These are phyloP conservation scores for Gymnogyps californianus DNA, from an alignment of 2,113 vertebrate genomes.

Conservation along the genomic window DNA sequence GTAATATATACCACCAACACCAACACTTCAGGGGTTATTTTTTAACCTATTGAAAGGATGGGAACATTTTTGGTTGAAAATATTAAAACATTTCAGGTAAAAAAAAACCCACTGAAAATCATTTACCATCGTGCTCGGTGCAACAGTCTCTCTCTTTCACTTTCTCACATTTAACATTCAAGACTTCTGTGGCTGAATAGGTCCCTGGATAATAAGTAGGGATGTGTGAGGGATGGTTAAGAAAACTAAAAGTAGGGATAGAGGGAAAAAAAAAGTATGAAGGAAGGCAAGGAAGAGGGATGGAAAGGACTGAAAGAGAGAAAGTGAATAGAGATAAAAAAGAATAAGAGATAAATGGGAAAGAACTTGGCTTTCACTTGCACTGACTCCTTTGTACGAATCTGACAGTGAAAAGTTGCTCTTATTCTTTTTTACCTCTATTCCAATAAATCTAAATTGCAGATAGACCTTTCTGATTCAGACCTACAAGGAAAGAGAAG, in stretches of 20 bases:
- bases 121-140: background rate
- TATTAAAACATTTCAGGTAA: slow-evolving; percentile 19
- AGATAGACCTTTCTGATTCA: slow-evolving; percentile 33
- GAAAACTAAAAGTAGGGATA: background rate
- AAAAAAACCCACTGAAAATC: background rate
- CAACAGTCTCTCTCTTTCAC: background rate
- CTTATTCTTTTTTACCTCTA: slow-evolving; percentile 31
- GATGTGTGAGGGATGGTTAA: background rate
- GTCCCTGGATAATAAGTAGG: slow-evolving; percentile 31
- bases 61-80: slow-evolving; percentile 35
- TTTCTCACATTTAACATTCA: slow-evolving; percentile 18
- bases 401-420: slow-evolving; percentile 43
- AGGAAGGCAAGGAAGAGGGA: background rate
- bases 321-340: slow-evolving; percentile 32
- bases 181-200: slow-evolving; percentile 30
- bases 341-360: slow-evolving; percentile 26
- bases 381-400: slow-evolving; percentile 33
- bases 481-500: background rate
- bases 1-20: slow-evolving; percentile 25
- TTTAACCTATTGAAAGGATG: slow-evolving; percentile 29
- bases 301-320: background rate
- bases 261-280: background rate
- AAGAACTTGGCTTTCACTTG: slow-evolving; percentile 25
- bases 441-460: slow-evolving; percentile 61
- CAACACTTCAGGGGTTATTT: slow-evolving; percentile 15